Percentiles rank a stretch among this genome's conserved stretches.
Conservation (phyloP, 2,113 vertebrate genomes). For the Pachycephala philippinensis region DNA sequence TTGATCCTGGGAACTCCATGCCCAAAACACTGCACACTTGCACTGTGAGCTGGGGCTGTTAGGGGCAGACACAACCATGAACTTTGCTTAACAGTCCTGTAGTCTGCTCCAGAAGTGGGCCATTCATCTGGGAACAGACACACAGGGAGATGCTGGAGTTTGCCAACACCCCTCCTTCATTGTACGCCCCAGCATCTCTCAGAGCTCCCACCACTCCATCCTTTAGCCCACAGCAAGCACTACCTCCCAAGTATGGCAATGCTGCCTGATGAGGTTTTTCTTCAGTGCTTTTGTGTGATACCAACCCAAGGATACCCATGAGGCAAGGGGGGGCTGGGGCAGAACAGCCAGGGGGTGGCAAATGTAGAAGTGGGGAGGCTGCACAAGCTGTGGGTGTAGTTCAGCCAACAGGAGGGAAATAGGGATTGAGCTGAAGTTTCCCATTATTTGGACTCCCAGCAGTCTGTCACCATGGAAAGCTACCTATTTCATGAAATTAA, state of each 20-base stretch:
- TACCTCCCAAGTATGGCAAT: fast-evolving
- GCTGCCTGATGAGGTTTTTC: neutral
- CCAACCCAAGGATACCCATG: neutral
- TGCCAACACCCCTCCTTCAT: neutral
- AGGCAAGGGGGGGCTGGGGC: neutral
- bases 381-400: neutral
- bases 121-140: neutral
- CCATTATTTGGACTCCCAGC: neutral
- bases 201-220: neutral
- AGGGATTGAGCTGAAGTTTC: neutral
- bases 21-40: neutral
- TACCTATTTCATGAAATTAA: neutral
- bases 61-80: neutral
- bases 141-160: fast-evolving
- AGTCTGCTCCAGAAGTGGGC: neutral
- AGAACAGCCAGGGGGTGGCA: neutral
- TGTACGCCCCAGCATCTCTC: neutral
- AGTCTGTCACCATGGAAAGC: neutral
- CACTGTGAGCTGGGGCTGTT: neutral
- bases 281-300: neutral
- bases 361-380: neutral
- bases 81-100: neutral
- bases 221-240: neutral
- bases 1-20: neutral
- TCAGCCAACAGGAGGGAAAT: neutral